A percentile compares a stretch with the other conserved stretches of the same genome.
Conservation (phyloP, 2,888 invertebrate species). For the Acrobasis repandana region DNA sequence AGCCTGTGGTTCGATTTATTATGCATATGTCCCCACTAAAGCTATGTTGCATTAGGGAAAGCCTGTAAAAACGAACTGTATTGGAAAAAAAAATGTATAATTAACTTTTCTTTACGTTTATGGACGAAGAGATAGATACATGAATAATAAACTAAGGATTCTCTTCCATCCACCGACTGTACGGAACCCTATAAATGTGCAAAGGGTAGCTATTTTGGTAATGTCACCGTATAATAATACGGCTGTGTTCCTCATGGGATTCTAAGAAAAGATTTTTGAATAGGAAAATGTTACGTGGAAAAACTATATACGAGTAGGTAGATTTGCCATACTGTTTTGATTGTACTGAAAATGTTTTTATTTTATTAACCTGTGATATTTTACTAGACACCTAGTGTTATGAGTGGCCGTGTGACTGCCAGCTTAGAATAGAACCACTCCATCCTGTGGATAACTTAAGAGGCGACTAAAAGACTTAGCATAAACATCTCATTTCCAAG, state of each 20-base stretch:
- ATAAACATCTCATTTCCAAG: too few species aligned
- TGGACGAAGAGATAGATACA: neutral
- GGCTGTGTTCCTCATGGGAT: conserved; percentile 7
- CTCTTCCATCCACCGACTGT: neutral
- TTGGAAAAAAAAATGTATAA: too few species aligned
- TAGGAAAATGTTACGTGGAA: conserved; percentile 4
- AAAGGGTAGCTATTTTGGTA: conserved; percentile 11
- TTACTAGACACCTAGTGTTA: too few species aligned
- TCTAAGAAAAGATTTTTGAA: neutral
- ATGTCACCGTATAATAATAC: conserved; percentile 3
- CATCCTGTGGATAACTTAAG: too few species aligned
- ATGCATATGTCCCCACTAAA: too few species aligned
- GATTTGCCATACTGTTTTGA: neutral
- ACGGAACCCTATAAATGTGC: conserved; percentile 8
- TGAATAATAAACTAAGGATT: neutral
- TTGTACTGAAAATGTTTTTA: neutral
- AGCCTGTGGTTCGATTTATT: too few species aligned
- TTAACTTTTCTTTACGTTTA: neutral
- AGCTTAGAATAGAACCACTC: too few species aligned
- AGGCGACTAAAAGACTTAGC: too few species aligned
- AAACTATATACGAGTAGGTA: neutral
- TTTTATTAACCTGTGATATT: too few species aligned
- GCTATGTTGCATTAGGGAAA: too few species aligned
- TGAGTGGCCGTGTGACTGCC: too few species aligned
- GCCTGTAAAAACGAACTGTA: too few species aligned